Conservation (phyloP, 2,888 invertebrate species). For the Lithophane ornitopus region DNA sequence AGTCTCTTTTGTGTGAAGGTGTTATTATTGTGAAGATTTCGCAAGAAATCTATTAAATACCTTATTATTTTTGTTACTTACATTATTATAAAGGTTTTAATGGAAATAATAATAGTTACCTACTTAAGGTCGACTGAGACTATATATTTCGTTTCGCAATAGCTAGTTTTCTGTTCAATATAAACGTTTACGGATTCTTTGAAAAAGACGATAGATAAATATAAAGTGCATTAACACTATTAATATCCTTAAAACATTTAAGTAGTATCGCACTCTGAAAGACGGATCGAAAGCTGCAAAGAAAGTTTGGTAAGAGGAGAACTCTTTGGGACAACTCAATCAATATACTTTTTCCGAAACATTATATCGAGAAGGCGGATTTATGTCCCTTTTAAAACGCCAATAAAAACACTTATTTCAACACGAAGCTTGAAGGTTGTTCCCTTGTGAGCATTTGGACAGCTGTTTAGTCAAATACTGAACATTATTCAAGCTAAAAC, state of each 20-base stretch:
- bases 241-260: conserved; percentile 4
- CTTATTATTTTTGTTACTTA: conserved; percentile 11
- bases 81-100: conserved; percentile 12
- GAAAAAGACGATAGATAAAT: background rate
- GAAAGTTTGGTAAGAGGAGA: background rate
- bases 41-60: conserved; percentile 20
- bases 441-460: conserved; percentile 35
- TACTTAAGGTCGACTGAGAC: background rate
- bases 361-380: background rate
- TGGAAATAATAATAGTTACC: conserved; percentile 2
- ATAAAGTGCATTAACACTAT: background rate
- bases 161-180: background rate
- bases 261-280: conserved; percentile 9
- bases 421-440: conserved; percentile 16
- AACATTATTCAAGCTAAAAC: conserved; percentile 45
- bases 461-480: conserved; percentile 47
- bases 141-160: conserved; percentile 3
- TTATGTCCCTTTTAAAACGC: conserved; percentile 15
- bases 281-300: background rate
- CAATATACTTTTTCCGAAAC: conserved; percentile 5
- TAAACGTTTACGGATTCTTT: background rate
- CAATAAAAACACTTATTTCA: conserved; percentile 33
- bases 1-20: background rate
- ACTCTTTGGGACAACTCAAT: background rate
- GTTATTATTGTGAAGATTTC: conserved; percentile 8